Base-by-base conservation (phyloP, 1,140 invertebrate species). In the Trachelipus rathkii region DNA sequence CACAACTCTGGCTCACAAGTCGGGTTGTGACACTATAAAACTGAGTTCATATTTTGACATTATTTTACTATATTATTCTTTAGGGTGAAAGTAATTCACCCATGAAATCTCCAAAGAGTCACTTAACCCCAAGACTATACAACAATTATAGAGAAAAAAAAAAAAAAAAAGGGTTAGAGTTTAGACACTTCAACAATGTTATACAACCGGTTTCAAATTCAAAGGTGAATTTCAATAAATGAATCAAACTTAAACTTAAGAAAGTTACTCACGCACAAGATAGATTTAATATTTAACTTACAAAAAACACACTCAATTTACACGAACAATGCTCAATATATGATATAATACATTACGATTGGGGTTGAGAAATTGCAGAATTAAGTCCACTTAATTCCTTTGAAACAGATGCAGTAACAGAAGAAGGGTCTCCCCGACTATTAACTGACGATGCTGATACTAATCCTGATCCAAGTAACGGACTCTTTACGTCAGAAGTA, bases 331-430 rank as follows among this genome's bases (percentile, higher is more conserved):
- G 46, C 9, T 9, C 9, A 50, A 50, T 10, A 60, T 2, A 60
- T 15, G 19, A 60, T n/a, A 60, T 60, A 19, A 15, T 2, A 60
- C 50, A n/a, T 60, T 60, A 60, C 50, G 50, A 60, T 8, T 60
- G 50, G 3, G 50, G 50, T 19, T 60, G 50, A 60, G 50, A 60
- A 15, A 60, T 60, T 3, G 50, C 19, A 15, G 50, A 60, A 19
- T 19, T 60, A 60, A 60, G 50, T 60, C 50, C 50, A 60, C 50
- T 60, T 19, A 60, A 60, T 15, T 60, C 50, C 50, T 60, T 60
- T 4, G 50, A 60, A 60, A 60, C 50, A 15, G 50, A 60, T 3
- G 19, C 50, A 60, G 50, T 13, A 15, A 60, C 50, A 15, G 50
- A 60, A 15, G 50, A 60, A 2, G 50, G 50, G 8, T 60, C 50